Evolutionary conservation across 2,113 vertebrate species (phyloP), one percentile per base, ranked within the genome.

Genomic region (Capreolus pygargus): DNA sequence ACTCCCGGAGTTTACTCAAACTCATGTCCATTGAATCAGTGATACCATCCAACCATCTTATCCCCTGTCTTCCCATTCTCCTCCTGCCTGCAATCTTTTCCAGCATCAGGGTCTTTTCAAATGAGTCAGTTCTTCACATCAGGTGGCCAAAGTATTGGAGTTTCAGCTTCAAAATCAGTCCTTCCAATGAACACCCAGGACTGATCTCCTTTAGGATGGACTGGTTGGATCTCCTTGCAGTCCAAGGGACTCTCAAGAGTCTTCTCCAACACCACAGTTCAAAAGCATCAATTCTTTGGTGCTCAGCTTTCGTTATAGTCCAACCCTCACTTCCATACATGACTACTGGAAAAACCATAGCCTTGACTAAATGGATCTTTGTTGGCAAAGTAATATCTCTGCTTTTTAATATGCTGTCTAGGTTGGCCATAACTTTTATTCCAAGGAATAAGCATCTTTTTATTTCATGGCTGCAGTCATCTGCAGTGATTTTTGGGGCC

Each of bases 41-140:
- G 17, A 70, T 36, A 2, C 64, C 4, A 21, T 11, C 17, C 64
- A 70, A 2, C n/a, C 1, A 36, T 70, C 64, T 70, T 17, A 70
- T 36, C n/a, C 17, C 19, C 7, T n/a, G 17, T 21, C 8, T 0
- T 67, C 17, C 17, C 8, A 4, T 36, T 36, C 17, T 36, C 64
- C 33, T 21, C 33, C 64, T 67, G 17, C 0, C 17, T 21, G 8
- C 15, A 67, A 67, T 67, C 64, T 11, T 36, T 36, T 8, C 8
- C 64, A 67, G 64, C 64, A 67, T 67, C 33, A 36, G 64, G 33
- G 33, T 36, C 64, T 10, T 67, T 67, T 4, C 33, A 0, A 67
- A 5, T 36, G 33, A 67, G 33, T 67, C 64, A 67, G 33, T 8
- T 36, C 33, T 17, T 36, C 2, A 1, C 64, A 36, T 21, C 17